phyloP scores from a whole-genome alignment of 92 coral and sea anemone genomes.

The Desmophyllum pertusum region DNA sequence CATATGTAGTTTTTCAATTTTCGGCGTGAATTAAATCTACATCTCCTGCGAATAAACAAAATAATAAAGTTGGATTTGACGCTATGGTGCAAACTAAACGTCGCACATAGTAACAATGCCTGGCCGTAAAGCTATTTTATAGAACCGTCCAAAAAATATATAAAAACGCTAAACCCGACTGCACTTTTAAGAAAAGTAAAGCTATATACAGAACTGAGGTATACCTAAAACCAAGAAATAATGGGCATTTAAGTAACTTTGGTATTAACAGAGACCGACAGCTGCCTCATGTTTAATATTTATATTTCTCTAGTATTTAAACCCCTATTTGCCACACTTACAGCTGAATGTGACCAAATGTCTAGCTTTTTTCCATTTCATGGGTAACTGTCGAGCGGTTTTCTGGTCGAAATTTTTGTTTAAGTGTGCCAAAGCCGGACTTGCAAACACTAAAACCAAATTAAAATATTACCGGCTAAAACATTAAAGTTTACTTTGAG shows the following conservation, averaged over 20 bases:
- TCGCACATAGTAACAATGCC: not conserved
- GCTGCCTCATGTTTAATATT: constrained; percentile 1
- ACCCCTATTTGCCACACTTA: constrained; percentile 1
- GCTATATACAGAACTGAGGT: not conserved
- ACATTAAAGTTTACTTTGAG: not conserved
- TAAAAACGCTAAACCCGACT: not conserved
- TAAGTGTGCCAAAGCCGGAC: not conserved
- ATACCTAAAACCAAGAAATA: not conserved
- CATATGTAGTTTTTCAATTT: not conserved
- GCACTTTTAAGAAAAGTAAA: not conserved
- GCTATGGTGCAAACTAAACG: not conserved
- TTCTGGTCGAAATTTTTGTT: not conserved
- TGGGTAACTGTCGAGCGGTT: not conserved
- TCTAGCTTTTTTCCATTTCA: not conserved
- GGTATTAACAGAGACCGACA: constrained; percentile 19
- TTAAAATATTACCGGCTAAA: not conserved
- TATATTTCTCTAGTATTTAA: not conserved
- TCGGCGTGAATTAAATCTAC: not conserved
- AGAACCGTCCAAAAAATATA: not conserved
- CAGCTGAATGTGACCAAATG: not conserved
- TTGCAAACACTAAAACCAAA: not conserved
- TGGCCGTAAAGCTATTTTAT: not conserved
- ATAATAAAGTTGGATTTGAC: not conserved
- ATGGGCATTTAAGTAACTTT: constrained; percentile 15
- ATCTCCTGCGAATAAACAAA: not conserved